A percentile compares a stretch with the other conserved stretches of the same genome.
Conservation (phyloP, 1,140 invertebrate species). For the Tribolium castaneum region DNA sequence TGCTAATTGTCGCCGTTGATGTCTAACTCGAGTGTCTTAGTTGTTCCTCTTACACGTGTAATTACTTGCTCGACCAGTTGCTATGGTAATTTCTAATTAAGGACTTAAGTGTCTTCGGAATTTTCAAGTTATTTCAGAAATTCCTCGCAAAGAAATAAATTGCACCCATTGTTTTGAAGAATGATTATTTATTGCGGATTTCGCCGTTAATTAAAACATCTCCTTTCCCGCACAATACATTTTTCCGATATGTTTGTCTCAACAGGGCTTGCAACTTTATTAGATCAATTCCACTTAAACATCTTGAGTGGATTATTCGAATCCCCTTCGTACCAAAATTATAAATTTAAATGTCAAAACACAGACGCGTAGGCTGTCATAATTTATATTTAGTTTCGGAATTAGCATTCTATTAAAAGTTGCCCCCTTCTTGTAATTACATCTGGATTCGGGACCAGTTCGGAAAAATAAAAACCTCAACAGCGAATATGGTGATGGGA, state of each 20-base stretch:
- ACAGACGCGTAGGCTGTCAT: neutral
- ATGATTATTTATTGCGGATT: conserved; percentile 1
- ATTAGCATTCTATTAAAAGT: conserved; percentile 33
- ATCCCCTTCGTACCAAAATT: conserved; percentile 21
- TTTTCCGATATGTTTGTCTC: neutral
- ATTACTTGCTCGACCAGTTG: conserved; percentile 40
- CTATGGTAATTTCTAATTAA: conserved; percentile 47
- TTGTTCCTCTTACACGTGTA: conserved; percentile 33
- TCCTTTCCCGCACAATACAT: neutral
- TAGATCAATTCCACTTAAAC: conserved; percentile 17
- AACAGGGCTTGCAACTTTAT: neutral
- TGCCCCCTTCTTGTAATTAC: conserved; percentile 21
- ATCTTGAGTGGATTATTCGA: conserved; percentile 15
- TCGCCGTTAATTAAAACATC: neutral
- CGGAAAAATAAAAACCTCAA: conserved; percentile 1
- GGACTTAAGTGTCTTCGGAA: conserved; percentile 25
- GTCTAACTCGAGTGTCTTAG: conserved; percentile 38
- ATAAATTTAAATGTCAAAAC: conserved; percentile 24
- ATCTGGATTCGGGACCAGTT: neutral
- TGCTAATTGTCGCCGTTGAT: conserved; percentile 39
- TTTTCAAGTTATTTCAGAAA: conserved; percentile 18
- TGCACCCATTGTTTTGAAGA: neutral
- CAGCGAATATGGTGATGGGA: conserved; percentile 46
- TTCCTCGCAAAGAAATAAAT: neutral
- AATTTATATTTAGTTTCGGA: conserved; percentile 29